Evolutionary conservation across 2,113 vertebrate genomes (phyloP), one percentile per base, ranked within the genome.

Genomic region (Chunga burmeisteri): DNA sequence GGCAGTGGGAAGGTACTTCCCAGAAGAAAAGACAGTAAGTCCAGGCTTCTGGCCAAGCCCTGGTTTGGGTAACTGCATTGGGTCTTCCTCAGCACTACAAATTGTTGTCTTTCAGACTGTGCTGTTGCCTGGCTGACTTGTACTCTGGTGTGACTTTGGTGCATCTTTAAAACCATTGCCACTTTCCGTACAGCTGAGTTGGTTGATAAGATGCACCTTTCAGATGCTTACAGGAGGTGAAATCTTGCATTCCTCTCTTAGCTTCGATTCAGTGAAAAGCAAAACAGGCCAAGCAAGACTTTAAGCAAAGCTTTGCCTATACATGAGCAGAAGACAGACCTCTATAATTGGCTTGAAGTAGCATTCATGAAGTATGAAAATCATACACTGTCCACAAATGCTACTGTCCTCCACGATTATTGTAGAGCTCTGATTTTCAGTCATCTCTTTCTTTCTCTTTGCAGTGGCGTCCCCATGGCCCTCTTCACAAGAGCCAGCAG

Each of bases 401-500:
- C 14, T 29, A 58, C n/a, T 61, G 11, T 56, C 86, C 82, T 78
- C 30, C 63, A 67, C 14, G 62, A 0, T 53, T 75, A 58, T 18
- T 78, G 55, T 78, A 80, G 73, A 38, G 72, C 58, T 91, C 22
- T 32, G 27, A 52, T 59, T 96, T 79, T 86, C 42, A 93, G 83
- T 58, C 62, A 19, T 59, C 52, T 36, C 68, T 71, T 47, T 38
- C 63, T 53, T 80, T 47, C 36, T 61, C 73, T 71, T 93, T 83
- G 11, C 78, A 67, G 77, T 49, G 8, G 38, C 9, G 3, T 94
- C 91, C 94, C 95, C 84, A 99, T 99, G 99, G 98, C 98, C 9
- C 96, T 98, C 97, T 98, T 99, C 91, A 98, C 95, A 84, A 98
- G 97, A 75, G 47, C 96, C 55, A 98, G 98, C 93, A 93, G n/a